Base-by-base conservation (phyloP, 2,113 vertebrate genomes). In the Myocastor coypus region DNA sequence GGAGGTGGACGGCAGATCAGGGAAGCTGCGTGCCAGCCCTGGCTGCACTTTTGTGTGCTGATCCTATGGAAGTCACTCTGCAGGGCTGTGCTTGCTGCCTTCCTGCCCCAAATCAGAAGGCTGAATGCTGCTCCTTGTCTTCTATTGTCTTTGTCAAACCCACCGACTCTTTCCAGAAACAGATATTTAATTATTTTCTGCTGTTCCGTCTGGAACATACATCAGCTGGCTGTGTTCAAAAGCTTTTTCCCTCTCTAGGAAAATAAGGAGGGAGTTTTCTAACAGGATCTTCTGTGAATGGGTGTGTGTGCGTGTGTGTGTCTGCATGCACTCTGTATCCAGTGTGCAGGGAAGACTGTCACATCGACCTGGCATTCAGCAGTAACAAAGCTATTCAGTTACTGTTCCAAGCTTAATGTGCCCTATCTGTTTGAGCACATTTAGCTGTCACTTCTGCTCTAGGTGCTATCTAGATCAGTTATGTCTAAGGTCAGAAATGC, bases 41-140 rank as follows among this genome's bases (percentile, higher is more conserved):
- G 0, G 11, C 0, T 0, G 1, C 28, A 30, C 20, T 10, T 4
- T 22, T 3, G 14, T 26, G 7, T 0, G 0, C 14, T 0, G 7
- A 3, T 1, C 3, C 52, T 0, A 1, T 0, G 1, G 17, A 1
- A 10, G 0, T 20, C 12, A 3, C 14, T 68, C 3, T 63, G 0
- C 0, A 0, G 26, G 82, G 68, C 75, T 1, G 40, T 26, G 19
- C 28, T 26, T 12, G 0, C 0, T 2, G 52, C 52, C 34, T 11
- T 0, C 6, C 13, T 7, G 20, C 34, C 37, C 11, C 24, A 0
- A 16, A 0, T 40, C 52, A 14, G 20, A 12, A 78, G 61, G 19
- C 12, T 3, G 1, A 5, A 50, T 11, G 46, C 0, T 0, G 6
- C 12, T 73, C 34, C 32, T 5, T 3, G 5, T 34, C 20, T 92